Percentiles rank a stretch among this genome's conserved stretches.
Evolutionary conservation across 1,140 invertebrate genomes (phyloP).

Genomic region (Drosophila pseudoananassae): DNA sequence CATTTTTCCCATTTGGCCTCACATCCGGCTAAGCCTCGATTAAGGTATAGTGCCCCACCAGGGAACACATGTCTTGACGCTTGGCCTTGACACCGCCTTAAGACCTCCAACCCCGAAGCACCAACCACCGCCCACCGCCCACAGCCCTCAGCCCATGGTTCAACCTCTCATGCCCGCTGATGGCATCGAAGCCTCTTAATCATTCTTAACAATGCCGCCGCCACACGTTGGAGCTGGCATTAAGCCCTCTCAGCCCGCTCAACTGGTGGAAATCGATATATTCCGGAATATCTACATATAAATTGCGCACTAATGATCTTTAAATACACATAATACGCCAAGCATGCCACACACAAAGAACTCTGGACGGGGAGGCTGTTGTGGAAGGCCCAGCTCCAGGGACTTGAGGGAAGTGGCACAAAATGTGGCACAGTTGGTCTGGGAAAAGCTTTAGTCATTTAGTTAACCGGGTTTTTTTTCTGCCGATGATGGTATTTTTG

Average conservation of each 20-base stretch:
- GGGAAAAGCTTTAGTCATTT: slow-evolving; percentile 31
- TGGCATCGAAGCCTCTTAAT: slow-evolving; percentile 73
- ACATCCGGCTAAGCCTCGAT: slow-evolving; percentile 59
- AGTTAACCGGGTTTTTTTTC: slow-evolving; percentile 3
- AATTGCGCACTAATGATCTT: slow-evolving; percentile 77
- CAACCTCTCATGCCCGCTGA: slow-evolving; percentile 35
- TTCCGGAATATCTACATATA: slow-evolving; percentile 52
- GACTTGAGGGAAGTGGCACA: slow-evolving; percentile 5
- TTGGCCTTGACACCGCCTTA: slow-evolving; percentile 65
- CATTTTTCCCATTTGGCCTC: slow-evolving; percentile 16
- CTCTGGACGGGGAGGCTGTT: background rate
- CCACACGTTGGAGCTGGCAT: slow-evolving; percentile 37
- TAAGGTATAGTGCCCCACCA: slow-evolving; percentile 36
- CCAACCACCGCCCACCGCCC: background rate
- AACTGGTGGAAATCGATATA: slow-evolving; percentile 76
- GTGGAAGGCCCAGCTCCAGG: background rate
- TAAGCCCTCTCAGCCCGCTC: slow-evolving; percentile 52
- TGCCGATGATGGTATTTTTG: slow-evolving; percentile 16
- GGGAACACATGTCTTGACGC: slow-evolving; percentile 40
- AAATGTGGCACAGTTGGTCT: slow-evolving; percentile 15
- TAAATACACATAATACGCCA: slow-evolving; percentile 72
- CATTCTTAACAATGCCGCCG: slow-evolving; percentile 71
- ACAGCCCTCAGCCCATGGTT: background rate
- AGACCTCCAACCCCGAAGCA: background rate
- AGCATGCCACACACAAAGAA: slow-evolving; percentile 28